These are phyloP conservation scores for Numenius phaeopus DNA, from an alignment of 2,797 vertebrate genomes.

Conservation along the genomic window DNA sequence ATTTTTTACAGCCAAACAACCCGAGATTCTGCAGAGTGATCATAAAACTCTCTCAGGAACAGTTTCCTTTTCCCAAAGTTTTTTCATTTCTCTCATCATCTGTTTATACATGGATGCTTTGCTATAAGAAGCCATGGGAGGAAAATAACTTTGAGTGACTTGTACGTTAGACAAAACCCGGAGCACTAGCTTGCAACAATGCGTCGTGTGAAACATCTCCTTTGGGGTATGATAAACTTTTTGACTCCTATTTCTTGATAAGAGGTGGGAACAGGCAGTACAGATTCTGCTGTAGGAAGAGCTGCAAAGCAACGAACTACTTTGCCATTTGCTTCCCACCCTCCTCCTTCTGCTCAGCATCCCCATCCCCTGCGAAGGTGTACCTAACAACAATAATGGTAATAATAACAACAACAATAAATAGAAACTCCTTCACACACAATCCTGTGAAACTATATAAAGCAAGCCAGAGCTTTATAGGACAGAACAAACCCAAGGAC, in stretches of 20 bases:
- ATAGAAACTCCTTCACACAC: not conserved
- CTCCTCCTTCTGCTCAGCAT: not conserved
- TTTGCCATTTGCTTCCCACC: not conserved
- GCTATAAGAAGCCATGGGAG: not conserved
- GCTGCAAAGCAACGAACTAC: not conserved
- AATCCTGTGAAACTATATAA: not conserved
- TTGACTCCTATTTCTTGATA: not conserved
- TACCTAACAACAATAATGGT: not conserved
- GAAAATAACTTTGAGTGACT: not conserved
- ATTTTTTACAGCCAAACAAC: not conserved
- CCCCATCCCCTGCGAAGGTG: not conserved
- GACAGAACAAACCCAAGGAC: not conserved
- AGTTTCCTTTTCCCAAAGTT: not conserved
- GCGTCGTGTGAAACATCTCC: accelerated
- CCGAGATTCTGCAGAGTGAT: not conserved
- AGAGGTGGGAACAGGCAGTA: not conserved
- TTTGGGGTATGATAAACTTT: not conserved
- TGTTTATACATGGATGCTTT: not conserved
- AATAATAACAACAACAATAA: not conserved
- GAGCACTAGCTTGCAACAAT: not conserved
- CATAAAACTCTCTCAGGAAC: not conserved
- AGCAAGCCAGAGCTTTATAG: not conserved
- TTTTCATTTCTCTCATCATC: not conserved
- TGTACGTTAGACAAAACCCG: not conserved
- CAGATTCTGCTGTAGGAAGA: not conserved